phyloP scores from a whole-genome alignment of 2,888 invertebrate species.

The Ptychoptera albimana region DNA sequence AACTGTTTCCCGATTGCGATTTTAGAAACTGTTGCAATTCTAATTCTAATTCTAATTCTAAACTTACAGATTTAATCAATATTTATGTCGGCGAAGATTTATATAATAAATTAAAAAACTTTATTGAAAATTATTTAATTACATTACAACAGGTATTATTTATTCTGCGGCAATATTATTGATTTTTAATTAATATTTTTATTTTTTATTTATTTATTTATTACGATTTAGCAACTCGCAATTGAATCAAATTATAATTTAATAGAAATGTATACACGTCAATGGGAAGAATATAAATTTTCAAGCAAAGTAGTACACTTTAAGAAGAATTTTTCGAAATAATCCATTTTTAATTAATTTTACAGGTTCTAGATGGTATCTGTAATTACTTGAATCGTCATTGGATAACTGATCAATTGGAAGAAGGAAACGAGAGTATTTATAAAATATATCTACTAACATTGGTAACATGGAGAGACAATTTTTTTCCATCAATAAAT shows the following conservation, averaged over 20 bases:
- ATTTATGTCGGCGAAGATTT: conserved; percentile 94
- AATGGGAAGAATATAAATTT: conserved; percentile 98
- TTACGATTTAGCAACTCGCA: too few relatives aligned
- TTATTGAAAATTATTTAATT: conserved; percentile 74
- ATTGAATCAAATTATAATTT: too few relatives aligned
- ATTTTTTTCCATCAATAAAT: conserved; percentile 88
- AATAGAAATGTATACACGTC: conserved; percentile 89
- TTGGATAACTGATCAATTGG: conserved; percentile 97
- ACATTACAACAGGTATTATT: conserved; percentile 73
- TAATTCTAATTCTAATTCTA: too few relatives aligned
- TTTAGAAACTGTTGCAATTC: too few relatives aligned
- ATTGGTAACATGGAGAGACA: conserved; percentile 92
- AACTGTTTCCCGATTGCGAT: too few relatives aligned
- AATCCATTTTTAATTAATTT: too few relatives aligned
- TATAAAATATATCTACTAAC: conserved; percentile 98
- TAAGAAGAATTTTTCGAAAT: too few relatives aligned
- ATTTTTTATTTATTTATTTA: too few relatives aligned
- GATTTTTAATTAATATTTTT: too few relatives aligned
- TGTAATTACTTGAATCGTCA: conserved; percentile 96
- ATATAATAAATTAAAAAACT: conserved; percentile 85
- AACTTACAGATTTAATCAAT: too few relatives aligned
- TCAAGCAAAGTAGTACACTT: conserved; percentile 96
- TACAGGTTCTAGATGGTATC: conserved; percentile 64
- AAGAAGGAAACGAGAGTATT: conserved; percentile 92
- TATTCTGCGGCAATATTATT: too few relatives aligned